Percentiles rank a stretch among this genome's conserved stretches.
Evolutionary conservation across 2,888 invertebrate species (phyloP).

Genomic region (Philhelius pedissequus): DNA sequence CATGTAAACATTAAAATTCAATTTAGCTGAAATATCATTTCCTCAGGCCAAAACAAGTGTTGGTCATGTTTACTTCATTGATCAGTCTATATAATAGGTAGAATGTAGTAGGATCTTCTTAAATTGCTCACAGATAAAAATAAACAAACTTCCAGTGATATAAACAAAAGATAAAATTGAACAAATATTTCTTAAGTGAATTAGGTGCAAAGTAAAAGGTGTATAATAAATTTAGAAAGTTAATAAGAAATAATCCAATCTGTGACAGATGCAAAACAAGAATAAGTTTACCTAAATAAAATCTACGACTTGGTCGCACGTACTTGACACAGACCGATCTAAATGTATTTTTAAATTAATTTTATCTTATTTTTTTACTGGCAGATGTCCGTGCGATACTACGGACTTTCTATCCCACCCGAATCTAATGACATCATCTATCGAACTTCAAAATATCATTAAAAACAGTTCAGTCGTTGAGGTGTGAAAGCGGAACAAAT

Average conservation of each 20-base stretch:
- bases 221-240: not conserved
- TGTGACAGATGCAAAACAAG: not conserved
- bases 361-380: too few species aligned
- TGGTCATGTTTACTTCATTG: conserved; percentile 29
- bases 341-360: too few species aligned
- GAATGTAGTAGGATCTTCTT: too few species aligned
- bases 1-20: not conserved
- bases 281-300: too few species aligned
- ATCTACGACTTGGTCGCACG: too few species aligned
- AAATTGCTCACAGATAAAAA: conserved; percentile 44
- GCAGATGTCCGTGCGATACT: too few species aligned
- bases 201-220: not conserved
- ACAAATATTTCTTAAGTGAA: not conserved
- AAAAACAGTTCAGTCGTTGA: too few species aligned
- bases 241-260: not conserved
- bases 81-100: not conserved
- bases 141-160: conserved; percentile 33
- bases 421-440: too few species aligned
- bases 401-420: too few species aligned
- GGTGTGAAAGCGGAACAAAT: too few species aligned
- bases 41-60: not conserved
- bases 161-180: conserved; percentile 26
- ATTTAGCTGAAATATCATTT: conserved; percentile 25
- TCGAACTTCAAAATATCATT: too few species aligned
- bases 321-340: too few species aligned